A percentile compares a stretch with the other conserved stretches of the same genome.
Evolutionary conservation across 1,140 invertebrate genomes (phyloP).

Genomic region (Palaemon carinicauda): DNA sequence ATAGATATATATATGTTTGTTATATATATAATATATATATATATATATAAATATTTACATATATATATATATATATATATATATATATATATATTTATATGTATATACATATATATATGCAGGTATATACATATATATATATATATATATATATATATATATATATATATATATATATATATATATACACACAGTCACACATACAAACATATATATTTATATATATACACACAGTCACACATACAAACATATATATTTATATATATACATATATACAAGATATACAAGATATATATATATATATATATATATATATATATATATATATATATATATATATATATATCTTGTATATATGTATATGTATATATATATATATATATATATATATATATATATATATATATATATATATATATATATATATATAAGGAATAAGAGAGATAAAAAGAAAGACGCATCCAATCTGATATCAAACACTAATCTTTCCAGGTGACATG

Average conservation of each 20-base stretch:
- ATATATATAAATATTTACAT: too few relatives aligned
- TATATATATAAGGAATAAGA: too few relatives aligned
- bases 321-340: neutral
- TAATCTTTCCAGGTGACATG: too few relatives aligned
- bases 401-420: slow-evolving; percentile 3
- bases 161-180: neutral
- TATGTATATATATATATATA: slow-evolving; percentile 5
- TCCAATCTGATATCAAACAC: too few relatives aligned
- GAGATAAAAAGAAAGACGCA: too few relatives aligned
- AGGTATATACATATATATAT: neutral
- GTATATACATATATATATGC: neutral
- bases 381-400: slow-evolving; percentile 9
- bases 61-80: too few relatives aligned
- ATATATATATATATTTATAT: slow-evolving; percentile 5
- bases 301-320: neutral
- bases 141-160: neutral
- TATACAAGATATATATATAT: neutral
- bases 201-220: too few relatives aligned
- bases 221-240: too few relatives aligned
- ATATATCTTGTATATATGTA: neutral
- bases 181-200: too few relatives aligned
- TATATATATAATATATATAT: too few relatives aligned
- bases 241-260: neutral
- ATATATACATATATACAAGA: neutral
- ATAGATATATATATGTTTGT: too few relatives aligned